These are phyloP conservation scores for Camptogramma bilineatum DNA, from an alignment of 2,888 invertebrate genomes.

Conservation along the genomic window DNA sequence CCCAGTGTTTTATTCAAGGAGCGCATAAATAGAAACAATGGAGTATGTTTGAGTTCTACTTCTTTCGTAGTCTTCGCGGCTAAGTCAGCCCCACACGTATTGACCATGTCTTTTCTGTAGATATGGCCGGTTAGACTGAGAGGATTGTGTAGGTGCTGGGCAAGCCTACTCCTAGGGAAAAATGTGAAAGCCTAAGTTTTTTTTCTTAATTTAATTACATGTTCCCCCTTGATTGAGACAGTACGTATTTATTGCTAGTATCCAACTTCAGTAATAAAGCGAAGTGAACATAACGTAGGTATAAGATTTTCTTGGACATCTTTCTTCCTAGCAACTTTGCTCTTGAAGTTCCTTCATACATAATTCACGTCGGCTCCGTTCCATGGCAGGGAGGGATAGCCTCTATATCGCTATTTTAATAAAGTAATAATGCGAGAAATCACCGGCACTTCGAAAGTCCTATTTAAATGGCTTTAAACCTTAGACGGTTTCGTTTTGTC, in stretches of 20 bases:
- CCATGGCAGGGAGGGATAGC: constrained; percentile 9
- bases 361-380: constrained; percentile 26
- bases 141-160: no score
- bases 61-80: no score
- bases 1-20: background rate
- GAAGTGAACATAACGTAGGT: constrained; percentile 11
- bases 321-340: constrained; percentile 27
- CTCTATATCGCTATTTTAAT: constrained; percentile 10
- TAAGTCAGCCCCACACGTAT: no score
- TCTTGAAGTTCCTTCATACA: constrained; percentile 31
- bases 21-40: no score
- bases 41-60: no score
- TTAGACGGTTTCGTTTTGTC: constrained; percentile 26
- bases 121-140: no score
- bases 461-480: constrained; percentile 20
- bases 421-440: constrained; percentile 18
- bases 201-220: background rate
- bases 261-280: constrained; percentile 5
- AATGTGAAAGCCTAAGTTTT: no score
- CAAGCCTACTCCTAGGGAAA: no score
- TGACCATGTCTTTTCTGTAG: no score
- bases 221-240: background rate
- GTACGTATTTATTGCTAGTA: constrained; percentile 6
- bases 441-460: constrained; percentile 12
- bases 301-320: constrained; percentile 19